Base-by-base conservation (phyloP, 2,888 invertebrate genomes). In the Ectemnius cavifrons region DNA sequence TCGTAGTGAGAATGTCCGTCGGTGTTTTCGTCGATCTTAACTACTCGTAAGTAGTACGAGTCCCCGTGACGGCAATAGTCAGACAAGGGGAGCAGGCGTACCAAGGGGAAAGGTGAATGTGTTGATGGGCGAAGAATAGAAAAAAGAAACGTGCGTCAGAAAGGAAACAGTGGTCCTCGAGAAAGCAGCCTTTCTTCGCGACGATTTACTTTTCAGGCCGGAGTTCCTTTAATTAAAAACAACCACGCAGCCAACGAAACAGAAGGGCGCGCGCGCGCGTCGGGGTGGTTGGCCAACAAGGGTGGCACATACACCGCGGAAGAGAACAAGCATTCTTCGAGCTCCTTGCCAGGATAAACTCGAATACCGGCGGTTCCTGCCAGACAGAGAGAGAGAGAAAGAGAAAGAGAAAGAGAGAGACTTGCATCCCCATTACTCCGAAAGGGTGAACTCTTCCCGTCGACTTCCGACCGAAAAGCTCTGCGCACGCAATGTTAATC, bases 1-100 rank as follows among this genome's bases (percentile, higher is more conserved):
- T 23, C 23, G 2, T 23, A 3, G 23, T 3, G 2, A 23, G 23
- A 23, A 20, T 2, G 23, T 4, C 67, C 52, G 69, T 52, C 73
- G 61, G 74, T 67, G 66, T 37, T 20, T 6, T 20, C 77, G 62
- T 73, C 52, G 79, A 67, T 65, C 72, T 64, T 45, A 63, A 83
- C 78, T 70, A 81, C 85, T 85, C 18, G 77, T 72, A 74, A 85
- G 84, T 85, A 76, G 84, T 73, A 76, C 56, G 57, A 74, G 62
- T 63, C 65, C 37, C 57, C 23, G 11, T 23, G 2, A 11, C 11
- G 8, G 6, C 37, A 37, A 37, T 37, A 37, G 37, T 78, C 74
- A 56, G 76, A 70, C 70, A 52, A 37, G 37, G 37, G 37, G n/a
- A 16, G 47, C 62, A 16, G 46, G 59, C 67, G 61, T 37, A 11